Conservation (phyloP, 2,113 vertebrate species). For the Rhadina sibilatrix region DNA sequence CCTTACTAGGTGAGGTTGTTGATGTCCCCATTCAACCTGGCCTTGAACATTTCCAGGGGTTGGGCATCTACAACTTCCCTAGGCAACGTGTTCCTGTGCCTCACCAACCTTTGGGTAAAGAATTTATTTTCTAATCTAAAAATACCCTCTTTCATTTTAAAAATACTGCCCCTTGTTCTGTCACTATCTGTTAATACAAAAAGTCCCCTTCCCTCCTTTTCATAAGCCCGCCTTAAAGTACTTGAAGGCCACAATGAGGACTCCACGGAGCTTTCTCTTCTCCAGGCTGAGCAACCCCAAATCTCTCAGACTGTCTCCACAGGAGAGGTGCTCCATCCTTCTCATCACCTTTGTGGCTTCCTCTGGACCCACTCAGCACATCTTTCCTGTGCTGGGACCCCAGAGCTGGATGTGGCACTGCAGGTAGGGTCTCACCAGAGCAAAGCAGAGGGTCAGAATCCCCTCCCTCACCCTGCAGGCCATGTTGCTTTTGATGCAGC, state of each 20-base stretch:
- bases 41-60: not conserved
- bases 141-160: not conserved
- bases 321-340: not conserved
- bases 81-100: not conserved
- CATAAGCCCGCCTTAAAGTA: not conserved
- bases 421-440: not conserved
- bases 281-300: not conserved
- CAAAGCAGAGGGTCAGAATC: not conserved
- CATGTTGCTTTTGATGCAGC: accelerated
- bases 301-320: not conserved
- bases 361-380: not conserved
- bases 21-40: not conserved
- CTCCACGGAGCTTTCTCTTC: not conserved
- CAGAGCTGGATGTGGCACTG: not conserved
- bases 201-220: not conserved
- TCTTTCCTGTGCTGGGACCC: not conserved
- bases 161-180: not conserved
- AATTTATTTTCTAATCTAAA: not conserved
- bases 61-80: not conserved
- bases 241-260: not conserved
- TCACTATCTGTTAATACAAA: not conserved
- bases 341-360: not conserved
- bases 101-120: not conserved
- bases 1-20: not conserved
- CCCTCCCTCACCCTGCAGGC: accelerated